Percentiles rank a stretch among this genome's conserved stretches.
These are phyloP conservation scores for Perognathus longimembris DNA, from an alignment of 2,113 vertebrate genomes.

Conservation along the genomic window DNA sequence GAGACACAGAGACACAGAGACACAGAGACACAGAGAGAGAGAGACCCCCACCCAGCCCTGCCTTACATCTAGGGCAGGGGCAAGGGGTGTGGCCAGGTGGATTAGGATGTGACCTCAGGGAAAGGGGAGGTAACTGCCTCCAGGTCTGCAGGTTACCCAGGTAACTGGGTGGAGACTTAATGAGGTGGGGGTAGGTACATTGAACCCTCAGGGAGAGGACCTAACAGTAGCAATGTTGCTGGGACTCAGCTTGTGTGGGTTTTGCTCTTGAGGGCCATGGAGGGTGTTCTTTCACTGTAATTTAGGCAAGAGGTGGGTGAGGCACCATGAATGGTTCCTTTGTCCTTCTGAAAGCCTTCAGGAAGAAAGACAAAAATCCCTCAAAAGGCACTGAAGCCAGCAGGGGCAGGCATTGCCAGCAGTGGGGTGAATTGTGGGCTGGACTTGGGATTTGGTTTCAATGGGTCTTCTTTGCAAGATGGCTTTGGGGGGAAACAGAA, in stretches of 20 bases:
- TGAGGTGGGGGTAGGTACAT: too few species aligned
- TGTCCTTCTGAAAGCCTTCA: neutral
- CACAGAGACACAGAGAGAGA: too few species aligned
- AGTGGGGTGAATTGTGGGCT: neutral
- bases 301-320: neutral
- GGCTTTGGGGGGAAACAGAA: neutral
- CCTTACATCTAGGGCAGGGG: too few species aligned
- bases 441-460: neutral
- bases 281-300: slow-evolving; percentile 1
- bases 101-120: too few species aligned
- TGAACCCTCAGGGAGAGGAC: too few species aligned
- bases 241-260: neutral
- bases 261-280: neutral
- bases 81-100: too few species aligned
- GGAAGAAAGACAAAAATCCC: neutral
- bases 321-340: slow-evolving; percentile 29
- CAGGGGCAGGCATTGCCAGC: neutral
- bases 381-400: neutral
- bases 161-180: too few species aligned
- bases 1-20: too few species aligned
- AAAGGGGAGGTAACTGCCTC: too few species aligned
- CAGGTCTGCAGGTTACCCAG: too few species aligned
- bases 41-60: too few species aligned
- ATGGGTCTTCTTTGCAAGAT: neutral
- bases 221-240: neutral